Base-by-base conservation (phyloP, 1,140 invertebrate genomes). In the Drosophila pectinifera region DNA sequence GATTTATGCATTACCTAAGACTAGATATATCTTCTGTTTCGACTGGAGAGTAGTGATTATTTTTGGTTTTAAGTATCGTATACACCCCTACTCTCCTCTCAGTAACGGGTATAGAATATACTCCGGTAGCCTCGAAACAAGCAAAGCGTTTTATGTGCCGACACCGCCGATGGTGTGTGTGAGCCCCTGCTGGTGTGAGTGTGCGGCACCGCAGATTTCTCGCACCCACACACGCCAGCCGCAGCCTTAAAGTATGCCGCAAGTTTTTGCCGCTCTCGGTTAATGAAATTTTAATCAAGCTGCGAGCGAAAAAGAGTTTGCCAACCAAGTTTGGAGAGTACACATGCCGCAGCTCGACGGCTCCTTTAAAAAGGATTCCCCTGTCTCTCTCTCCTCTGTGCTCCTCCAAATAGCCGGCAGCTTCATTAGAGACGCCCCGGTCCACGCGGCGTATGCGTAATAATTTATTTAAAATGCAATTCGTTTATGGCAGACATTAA, bases 231-330 rank as follows among this genome's bases (percentile, higher is more conserved):
- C 69, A 49, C 49, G 26, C 28, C 26, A 48, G 34, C 61, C 54
- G 16, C 73, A 62, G 83, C 79, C 78, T 88, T 89, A 88, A 88
- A 88, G 84, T 69, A 83, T 89, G 83, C 83, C 84, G 63, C 84
- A 88, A 89, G 73, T 67, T 76, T 75, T 75, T 57, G 61, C 54
- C 72, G 61, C 72, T 89, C 81, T 88, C 73, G 83, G 84, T 89
- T 90, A 89, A 90, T 90, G 86, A 91, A 90, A 90, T 90, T 91
- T 90, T 90, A 91, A 91, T 90, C 86, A 90, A 80, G 88, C 75
- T 51, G 69, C 67, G 68, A 78, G 42, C 38, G 18, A 58, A 55
- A 83, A 81, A 57, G 73, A 75, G 80, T 83, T 83, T 77, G 63
- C 73, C 62, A 16, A 68, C 31, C 54, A 76, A 77, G 73, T 76